These are phyloP conservation scores for Agonopterix subpropinquella DNA, from an alignment of 2,888 invertebrate genomes.

Conservation along the genomic window DNA sequence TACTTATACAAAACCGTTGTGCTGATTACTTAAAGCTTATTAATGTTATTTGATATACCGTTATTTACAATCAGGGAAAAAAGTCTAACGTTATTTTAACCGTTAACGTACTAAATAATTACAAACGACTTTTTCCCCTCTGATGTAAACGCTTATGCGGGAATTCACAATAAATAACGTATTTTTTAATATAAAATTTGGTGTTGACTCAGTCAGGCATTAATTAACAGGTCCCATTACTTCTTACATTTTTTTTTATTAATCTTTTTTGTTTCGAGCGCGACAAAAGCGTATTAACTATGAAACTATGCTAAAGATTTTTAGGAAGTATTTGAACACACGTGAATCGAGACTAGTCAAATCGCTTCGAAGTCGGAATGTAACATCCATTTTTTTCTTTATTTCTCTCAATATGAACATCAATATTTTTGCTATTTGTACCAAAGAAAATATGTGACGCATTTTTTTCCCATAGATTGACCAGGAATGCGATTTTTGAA, in stretches of 20 bases:
- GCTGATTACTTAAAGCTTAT: conserved; percentile 25
- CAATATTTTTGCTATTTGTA: background rate
- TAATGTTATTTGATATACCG: conserved; percentile 16
- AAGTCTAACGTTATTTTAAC: conserved; percentile 1
- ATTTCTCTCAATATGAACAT: background rate
- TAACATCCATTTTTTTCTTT: conserved; percentile 18
- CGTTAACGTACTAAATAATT: conserved; percentile 1
- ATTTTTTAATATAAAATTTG: conserved; percentile 49
- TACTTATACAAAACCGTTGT: conserved; percentile 13
- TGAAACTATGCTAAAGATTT: conserved; percentile 24
- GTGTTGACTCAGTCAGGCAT: conserved; percentile 62
- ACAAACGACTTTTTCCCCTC: conserved; percentile 4
- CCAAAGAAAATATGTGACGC: background rate
- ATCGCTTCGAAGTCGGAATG: conserved; percentile 37
- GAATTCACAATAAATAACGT: conserved; percentile 33
- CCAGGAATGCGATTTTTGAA: no score
- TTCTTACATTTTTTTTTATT: conserved; percentile 17
- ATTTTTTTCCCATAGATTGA: background rate
- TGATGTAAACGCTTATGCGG: conserved; percentile 13
- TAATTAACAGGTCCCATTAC: conserved; percentile 56
- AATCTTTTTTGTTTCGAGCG: conserved; percentile 21
- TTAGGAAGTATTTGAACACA: conserved; percentile 48
- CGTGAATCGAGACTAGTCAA: conserved; percentile 50
- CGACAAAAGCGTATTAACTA: conserved; percentile 21
- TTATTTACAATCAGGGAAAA: conserved; percentile 10